These are phyloP conservation scores for Planiliza haematocheilus DNA, from an alignment of 2,113 vertebrate species.

Conservation along the genomic window DNA sequence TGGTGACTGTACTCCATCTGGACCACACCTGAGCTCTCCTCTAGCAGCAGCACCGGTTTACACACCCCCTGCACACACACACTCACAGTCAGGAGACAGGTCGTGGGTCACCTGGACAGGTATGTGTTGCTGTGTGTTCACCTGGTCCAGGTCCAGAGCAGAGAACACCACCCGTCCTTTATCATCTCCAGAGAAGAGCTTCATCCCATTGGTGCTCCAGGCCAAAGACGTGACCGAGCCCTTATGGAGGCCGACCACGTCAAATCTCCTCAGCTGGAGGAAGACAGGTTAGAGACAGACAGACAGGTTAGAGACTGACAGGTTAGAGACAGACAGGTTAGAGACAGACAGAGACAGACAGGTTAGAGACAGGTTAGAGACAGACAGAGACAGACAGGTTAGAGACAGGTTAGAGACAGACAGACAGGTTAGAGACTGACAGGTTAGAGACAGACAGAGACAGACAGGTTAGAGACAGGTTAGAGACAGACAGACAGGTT, in stretches of 20 bases:
- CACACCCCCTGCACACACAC: constrained; percentile 87
- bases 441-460: too few species aligned
- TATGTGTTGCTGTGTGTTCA: constrained; percentile 48
- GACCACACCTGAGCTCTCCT: constrained; percentile 91
- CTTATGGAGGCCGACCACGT: constrained; percentile 93
- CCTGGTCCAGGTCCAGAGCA: constrained; percentile 94
- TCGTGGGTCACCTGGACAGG: background rate
- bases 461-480: too few species aligned
- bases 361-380: too few species aligned
- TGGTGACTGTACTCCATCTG: constrained; percentile 96
- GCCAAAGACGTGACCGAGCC: constrained; percentile 91
- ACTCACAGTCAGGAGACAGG: background rate
- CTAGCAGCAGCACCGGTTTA: constrained; percentile 88
- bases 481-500: too few species aligned
- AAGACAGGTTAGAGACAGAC: constrained; percentile 15
- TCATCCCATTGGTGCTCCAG: constrained; percentile 98
- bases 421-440: too few species aligned
- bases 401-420: too few species aligned
- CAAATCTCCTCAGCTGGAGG: constrained; percentile 91
- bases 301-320: too few species aligned
- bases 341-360: too few species aligned
- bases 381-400: too few species aligned
- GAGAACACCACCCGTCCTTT: constrained; percentile 94
- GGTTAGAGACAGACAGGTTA: too few species aligned
- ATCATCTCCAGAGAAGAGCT: constrained; percentile 96